Conservation (phyloP, 2,888 invertebrate species). For the Patella pellucida region DNA sequence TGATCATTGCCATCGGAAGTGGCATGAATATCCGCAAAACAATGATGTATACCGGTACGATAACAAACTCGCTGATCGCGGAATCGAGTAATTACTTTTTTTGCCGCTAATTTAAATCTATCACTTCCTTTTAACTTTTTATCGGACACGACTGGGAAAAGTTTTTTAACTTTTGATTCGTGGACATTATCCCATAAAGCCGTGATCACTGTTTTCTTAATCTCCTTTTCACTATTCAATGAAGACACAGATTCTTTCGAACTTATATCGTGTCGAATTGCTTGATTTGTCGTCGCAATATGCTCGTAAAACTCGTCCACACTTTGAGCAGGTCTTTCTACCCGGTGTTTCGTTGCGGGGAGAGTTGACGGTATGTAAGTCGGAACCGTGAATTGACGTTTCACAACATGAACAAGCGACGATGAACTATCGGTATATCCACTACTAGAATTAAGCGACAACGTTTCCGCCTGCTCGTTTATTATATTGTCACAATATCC, state of each 20-base stretch:
- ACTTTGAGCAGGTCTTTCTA: neutral
- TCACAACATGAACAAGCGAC: neutral
- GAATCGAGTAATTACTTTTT: neutral
- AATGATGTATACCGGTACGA: constrained; percentile 6
- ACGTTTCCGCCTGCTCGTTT: neutral
- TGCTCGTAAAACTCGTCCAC: neutral
- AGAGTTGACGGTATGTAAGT: neutral
- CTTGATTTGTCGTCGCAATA: neutral
- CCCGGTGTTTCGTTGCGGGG: neutral
- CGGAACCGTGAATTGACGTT: neutral
- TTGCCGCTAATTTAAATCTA: neutral
- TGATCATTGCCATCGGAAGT: neutral
- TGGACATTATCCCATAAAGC: neutral
- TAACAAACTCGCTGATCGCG: neutral
- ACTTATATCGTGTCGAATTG: neutral
- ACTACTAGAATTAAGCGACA: constrained; percentile 1
- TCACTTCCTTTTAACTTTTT: neutral
- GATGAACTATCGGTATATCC: neutral
- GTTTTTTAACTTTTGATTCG: neutral
- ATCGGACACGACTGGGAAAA: neutral
- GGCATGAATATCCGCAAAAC: neutral
- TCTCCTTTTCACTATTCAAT: neutral
- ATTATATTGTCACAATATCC: constrained; percentile 4
- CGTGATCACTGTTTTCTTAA: neutral
- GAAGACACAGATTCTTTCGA: neutral